A percentile compares a stretch with the other conserved stretches of the same genome.
Evolutionary conservation across 2,113 vertebrate genomes (phyloP).

Genomic region (Mola mola): DNA sequence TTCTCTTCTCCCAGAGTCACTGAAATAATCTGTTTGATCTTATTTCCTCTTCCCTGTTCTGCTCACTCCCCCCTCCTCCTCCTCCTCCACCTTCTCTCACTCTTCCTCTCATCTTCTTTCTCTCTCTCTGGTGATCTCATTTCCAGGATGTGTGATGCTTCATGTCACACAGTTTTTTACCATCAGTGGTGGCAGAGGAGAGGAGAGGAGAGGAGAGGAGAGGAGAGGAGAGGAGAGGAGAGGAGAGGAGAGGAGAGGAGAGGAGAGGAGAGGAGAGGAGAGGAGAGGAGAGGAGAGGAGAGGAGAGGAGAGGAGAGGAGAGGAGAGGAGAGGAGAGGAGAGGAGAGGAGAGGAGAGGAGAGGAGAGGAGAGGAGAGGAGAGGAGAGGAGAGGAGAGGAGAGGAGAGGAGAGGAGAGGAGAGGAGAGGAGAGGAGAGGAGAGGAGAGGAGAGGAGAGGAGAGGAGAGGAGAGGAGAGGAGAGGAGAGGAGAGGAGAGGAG

Average conservation of each 20-base stretch:
- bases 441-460: constrained; percentile 1
- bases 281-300: constrained; percentile 7
- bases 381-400: constrained; percentile 7
- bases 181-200: constrained; percentile 21
- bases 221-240: constrained; percentile 8
- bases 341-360: constrained; percentile 7
- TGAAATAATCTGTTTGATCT: constrained; percentile 52
- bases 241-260: constrained; percentile 7
- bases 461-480: not conserved
- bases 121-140: constrained; percentile 56
- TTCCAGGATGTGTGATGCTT: constrained; percentile 60
- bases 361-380: constrained; percentile 7
- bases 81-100: not conserved
- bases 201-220: constrained; percentile 18
- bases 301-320: constrained; percentile 7
- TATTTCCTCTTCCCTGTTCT: constrained; percentile 4
- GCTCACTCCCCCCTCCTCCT: not conserved
- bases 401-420: constrained; percentile 7
- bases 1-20: constrained; percentile 37
- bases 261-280: constrained; percentile 7
- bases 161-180: constrained; percentile 46
- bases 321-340: constrained; percentile 7
- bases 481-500: not conserved
- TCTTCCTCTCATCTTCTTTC: not conserved
- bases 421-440: no score